Percentiles rank a stretch among this genome's conserved stretches.
Conservation (phyloP, 2,888 invertebrate genomes). For the Palloptera scutellata region DNA sequence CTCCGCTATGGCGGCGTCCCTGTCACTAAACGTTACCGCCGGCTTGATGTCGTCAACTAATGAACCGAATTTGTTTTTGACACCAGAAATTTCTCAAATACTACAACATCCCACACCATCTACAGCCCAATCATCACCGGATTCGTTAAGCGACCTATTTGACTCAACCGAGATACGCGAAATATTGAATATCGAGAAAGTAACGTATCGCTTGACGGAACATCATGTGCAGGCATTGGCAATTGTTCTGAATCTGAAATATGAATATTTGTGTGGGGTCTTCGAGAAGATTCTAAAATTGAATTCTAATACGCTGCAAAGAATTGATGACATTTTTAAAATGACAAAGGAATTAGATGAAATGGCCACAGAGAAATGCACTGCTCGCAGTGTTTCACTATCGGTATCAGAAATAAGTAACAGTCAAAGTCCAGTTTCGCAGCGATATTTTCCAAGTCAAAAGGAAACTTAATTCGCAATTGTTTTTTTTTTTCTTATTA, state of each 20-base stretch:
- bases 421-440: too few species aligned
- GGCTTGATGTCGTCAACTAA: neutral
- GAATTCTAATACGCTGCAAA: constrained; percentile 35
- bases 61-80: constrained; percentile 21
- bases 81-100: constrained; percentile 38
- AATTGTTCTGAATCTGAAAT: constrained; percentile 44
- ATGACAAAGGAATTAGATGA: constrained; percentile 5
- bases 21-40: neutral
- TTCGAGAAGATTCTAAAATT: constrained; percentile 45
- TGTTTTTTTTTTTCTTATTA: too few species aligned
- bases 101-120: constrained; percentile 35
- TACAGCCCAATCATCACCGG: constrained; percentile 49
- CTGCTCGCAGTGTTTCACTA: too few species aligned
- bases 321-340: constrained; percentile 31
- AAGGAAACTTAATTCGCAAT: too few species aligned
- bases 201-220: constrained; percentile 45
- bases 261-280: constrained; percentile 43
- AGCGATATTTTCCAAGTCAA: too few species aligned
- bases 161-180: constrained; percentile 46
- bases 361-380: too few species aligned
- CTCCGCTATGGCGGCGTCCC: constrained; percentile 9
- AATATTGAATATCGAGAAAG: constrained; percentile 45
- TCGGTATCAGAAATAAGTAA: too few species aligned
- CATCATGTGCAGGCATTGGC: constrained; percentile 51
- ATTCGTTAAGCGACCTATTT: constrained; percentile 52